Evolutionary conservation across 2,888 invertebrate genomes (phyloP), one percentile per base, ranked within the genome.

Genomic region (Drosophila pseudotakahashii): DNA sequence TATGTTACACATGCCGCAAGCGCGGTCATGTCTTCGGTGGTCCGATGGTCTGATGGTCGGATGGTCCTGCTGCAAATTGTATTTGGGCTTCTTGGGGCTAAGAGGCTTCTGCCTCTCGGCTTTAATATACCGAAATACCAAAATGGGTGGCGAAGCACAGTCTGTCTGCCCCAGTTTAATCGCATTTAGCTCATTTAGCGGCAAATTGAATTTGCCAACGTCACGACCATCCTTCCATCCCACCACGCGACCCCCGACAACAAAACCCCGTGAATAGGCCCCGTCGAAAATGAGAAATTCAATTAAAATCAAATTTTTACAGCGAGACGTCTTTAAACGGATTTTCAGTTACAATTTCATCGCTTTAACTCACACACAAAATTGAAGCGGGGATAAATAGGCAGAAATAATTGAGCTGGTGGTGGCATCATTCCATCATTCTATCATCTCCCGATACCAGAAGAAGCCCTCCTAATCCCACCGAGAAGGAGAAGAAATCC

Each of bases 141-240:
- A 19, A 10, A 13, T 11, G 53, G 36, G 23, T 14, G 34, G 23
- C 26, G 41, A 9, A 5, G 45, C 5, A 9, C 36, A 37, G 54
- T 44, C 72, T 64, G 70, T 69, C 68, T 71, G 71, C 67, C 48
- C 66, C 71, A 73, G 78, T 83, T 84, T 87, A 84, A 84, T 84
- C 84, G 84, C 71, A 84, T 84, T 87, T 81, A 68, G 78, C 87
- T 86, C 80, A 86, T 84, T 84, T 84, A 75, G 78, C 81, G 78
- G 75, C 78, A 84, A 84, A 84, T 84, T 84, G 81, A 84, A 80
- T 87, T 84, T 84, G 77, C 78, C 77, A 69, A 41, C 41, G 41
- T 32, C 32, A 41, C 68, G 51, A 60, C 63, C 50, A 34, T 39
- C 59, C 30, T 7, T 7, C 30, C 30, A 7, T 7, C 30, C 30